Evolutionary conservation across 37 sponge, comb jelly and placozoan species (phyloP).

Genomic region (Aphrocallistes beatrix): DNA sequence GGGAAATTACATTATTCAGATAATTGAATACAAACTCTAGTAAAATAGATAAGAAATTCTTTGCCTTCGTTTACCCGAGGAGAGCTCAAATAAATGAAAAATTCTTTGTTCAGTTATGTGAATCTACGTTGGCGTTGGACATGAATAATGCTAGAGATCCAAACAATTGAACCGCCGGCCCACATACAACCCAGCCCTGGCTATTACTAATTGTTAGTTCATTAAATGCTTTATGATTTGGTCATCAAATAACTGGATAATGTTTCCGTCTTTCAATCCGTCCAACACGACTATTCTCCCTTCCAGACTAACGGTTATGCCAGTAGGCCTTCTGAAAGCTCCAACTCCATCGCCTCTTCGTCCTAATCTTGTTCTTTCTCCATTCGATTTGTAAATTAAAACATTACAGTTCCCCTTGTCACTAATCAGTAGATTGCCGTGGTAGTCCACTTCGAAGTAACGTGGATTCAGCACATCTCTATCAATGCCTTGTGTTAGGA

Average conservation of each 20-base stretch:
- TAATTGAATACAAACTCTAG: no score
- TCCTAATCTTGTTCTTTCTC: not conserved
- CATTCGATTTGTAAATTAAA: not conserved
- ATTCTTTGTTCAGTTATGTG: no score
- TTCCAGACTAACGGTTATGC: not conserved
- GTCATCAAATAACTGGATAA: not conserved
- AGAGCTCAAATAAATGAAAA: no score
- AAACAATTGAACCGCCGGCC: no score
- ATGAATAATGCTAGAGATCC: no score
- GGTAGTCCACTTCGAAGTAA: not conserved
- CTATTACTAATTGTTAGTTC: no score
- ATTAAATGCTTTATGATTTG: no score
- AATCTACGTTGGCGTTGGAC: no score
- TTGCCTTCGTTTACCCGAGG: no score
- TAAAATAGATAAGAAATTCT: no score
- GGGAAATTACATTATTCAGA: no score
- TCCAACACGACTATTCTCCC: not conserved
- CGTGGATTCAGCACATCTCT: not conserved
- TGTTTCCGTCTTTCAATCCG: not conserved
- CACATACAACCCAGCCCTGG: no score
- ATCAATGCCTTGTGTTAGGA: not conserved
- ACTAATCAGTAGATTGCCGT: not conserved
- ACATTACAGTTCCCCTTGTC: not conserved
- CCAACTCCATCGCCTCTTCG: not conserved
- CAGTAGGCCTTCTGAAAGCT: not conserved